Conservation (phyloP, 2,797 vertebrate genomes). For the Phyllotis vaccarum region DNA sequence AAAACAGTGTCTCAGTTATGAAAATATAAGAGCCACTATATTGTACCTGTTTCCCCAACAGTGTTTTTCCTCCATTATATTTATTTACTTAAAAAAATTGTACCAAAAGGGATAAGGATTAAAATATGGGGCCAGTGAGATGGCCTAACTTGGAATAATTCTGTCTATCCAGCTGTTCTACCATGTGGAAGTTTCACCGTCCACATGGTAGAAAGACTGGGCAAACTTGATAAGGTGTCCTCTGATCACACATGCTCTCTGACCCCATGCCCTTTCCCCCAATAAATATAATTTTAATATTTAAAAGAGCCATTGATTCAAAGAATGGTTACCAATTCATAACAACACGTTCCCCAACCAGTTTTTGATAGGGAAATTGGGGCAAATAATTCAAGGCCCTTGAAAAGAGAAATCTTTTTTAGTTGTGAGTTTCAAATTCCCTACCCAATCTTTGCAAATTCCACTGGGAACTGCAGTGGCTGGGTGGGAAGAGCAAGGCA, state of each 20-base stretch:
- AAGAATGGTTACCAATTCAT: not conserved
- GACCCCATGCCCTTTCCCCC: not conserved
- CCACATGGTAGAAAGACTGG: not conserved
- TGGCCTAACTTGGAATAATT: not conserved
- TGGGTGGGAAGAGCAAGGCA: conserved; percentile 23
- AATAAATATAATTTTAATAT: not conserved
- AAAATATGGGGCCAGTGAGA: not conserved
- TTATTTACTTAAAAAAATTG: conserved; percentile 8
- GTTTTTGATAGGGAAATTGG: conserved; percentile 20
- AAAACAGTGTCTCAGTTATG: not conserved
- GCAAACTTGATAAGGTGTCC: not conserved
- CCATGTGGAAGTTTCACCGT: not conserved
- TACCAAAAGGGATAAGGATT: not conserved
- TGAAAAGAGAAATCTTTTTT: conserved; percentile 50
- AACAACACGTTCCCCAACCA: not conserved
- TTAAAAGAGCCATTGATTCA: not conserved
- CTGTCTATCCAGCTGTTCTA: not conserved
- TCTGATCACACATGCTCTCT: not conserved
- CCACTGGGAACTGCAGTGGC: conserved; percentile 46
- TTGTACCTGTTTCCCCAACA: conserved; percentile 30
- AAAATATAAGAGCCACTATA: not conserved
- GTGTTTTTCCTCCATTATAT: not conserved
- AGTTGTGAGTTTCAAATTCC: conserved; percentile 60
- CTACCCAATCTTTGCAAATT: conserved; percentile 49
- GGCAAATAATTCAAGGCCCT: conserved; percentile 39